Base-by-base conservation (phyloP, 2,797 vertebrate genomes). In the Astyanax mexicanus region DNA sequence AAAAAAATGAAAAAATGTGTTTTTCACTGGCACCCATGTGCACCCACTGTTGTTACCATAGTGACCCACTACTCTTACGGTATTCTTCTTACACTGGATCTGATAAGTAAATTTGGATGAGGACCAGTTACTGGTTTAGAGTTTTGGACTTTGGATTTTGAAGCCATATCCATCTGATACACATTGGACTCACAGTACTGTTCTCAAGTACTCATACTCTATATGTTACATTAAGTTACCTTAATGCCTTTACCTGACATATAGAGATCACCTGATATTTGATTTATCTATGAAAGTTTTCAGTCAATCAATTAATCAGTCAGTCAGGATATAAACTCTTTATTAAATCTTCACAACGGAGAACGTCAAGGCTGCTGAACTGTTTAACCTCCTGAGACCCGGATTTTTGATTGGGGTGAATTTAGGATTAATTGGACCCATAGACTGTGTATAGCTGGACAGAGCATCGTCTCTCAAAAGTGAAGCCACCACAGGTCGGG, bases 21-120 rank as follows among this genome's bases (percentile, higher is more conserved):
- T 89, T 84, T 88, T 88, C 83, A 88, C 74, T 64, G 42, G 66
- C 71, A 54, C 81, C 75, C 79, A 62, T 82, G 55, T 67, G 75
- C 75, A 73, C 44, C 29, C 6, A 49, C 61, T 38, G 42, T 52
- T 61, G 44, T 67, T 45, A 44, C 55, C 62, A 69, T 64, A 73
- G 49, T 80, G 55, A 69, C 32, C 49, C 23, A 37, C 47, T 51
- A 38, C 71, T n/a, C n/a, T n/a, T n/a, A n/a, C n/a, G n/a, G 47
- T 78, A 51, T 67, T 40, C n/a, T 67, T 40, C n/a, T 51, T 47
- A 66, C 68, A 32, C 38, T 55, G n/a, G 13, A 65, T 44, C 23
- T 37, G 45, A 55, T 71, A 64, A 52, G 57, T 49, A 78, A 51
- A 65, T 51, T 62, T 32, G 19, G 13, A 54, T n/a, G 11, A 13